These are phyloP conservation scores for Meloidogyne chitwoodi DNA, from an alignment of 1,140 invertebrate species.

Conservation along the genomic window DNA sequence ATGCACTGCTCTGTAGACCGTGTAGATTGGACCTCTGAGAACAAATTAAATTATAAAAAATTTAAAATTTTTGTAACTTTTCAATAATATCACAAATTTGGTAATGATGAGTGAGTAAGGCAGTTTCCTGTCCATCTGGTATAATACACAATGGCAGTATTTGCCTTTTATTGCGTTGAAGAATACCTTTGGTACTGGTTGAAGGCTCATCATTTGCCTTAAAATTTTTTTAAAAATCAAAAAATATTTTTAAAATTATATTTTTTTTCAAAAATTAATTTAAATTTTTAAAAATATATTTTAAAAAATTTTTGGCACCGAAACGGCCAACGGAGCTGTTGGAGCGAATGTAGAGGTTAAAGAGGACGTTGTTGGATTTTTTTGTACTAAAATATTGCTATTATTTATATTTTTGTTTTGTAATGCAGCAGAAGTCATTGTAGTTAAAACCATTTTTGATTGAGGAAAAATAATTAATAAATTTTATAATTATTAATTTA, in stretches of 20 bases:
- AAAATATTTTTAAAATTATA: neutral
- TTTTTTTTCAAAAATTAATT: neutral
- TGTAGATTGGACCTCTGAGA: conserved; percentile 89
- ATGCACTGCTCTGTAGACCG: conserved; percentile 90
- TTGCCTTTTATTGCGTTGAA: neutral
- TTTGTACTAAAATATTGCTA: neutral
- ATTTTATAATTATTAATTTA: neutral
- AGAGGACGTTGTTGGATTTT: neutral
- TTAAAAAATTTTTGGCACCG: neutral
- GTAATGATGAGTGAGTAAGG: conserved; percentile 52
- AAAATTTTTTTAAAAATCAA: neutral
- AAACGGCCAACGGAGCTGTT: neutral
- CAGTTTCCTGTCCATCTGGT: conserved; percentile 49
- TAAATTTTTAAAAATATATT: neutral
- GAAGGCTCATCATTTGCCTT: neutral
- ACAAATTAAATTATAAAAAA: conserved; percentile 56
- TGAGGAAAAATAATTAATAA: neutral
- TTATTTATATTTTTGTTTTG: neutral
- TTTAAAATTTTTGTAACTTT: conserved; percentile 34
- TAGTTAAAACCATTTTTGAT: neutral
- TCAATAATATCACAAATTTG: conserved; percentile 54
- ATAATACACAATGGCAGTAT: conserved; percentile 16
- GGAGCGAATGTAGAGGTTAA: neutral
- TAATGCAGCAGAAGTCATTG: neutral
- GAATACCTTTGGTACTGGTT: neutral